phyloP scores from a whole-genome alignment of 2,888 invertebrate genomes.

The Calephelis perditalis region DNA sequence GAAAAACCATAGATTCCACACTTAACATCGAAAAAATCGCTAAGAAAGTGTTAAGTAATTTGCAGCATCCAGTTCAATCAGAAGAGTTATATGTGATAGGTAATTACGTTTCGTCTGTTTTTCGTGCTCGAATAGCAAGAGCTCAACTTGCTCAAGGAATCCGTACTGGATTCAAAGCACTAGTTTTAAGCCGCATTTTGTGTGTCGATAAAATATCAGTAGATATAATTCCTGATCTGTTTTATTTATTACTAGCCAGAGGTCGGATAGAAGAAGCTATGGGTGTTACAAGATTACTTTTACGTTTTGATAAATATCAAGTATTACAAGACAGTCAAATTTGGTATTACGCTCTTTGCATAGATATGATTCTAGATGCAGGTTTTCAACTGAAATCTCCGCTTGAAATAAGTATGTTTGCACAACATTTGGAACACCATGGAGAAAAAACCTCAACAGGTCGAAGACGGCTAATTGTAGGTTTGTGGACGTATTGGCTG shows the following conservation, averaged over 20 bases:
- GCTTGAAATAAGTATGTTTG: slow-evolving; percentile 58
- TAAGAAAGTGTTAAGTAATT: slow-evolving; percentile 40
- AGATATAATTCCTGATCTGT: slow-evolving; percentile 64
- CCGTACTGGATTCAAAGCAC: slow-evolving; percentile 58
- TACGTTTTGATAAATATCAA: slow-evolving; percentile 40
- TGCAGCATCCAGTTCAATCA: slow-evolving; percentile 49
- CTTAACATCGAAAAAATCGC: slow-evolving; percentile 55
- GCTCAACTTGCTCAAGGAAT: slow-evolving; percentile 49
- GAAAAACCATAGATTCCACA: slow-evolving; percentile 52
- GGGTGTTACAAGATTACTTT: slow-evolving; percentile 56
- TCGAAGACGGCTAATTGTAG: slow-evolving; percentile 51
- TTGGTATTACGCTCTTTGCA: slow-evolving; percentile 78
- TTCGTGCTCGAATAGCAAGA: slow-evolving; percentile 55
- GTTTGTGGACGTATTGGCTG: slow-evolving; percentile 67
- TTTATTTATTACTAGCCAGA: slow-evolving; percentile 57
- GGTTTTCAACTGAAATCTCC: slow-evolving; percentile 73
- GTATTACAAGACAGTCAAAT: slow-evolving; percentile 49
- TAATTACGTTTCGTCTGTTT: slow-evolving; percentile 61
- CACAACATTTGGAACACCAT: slow-evolving; percentile 46
- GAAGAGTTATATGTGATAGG: slow-evolving; percentile 66
- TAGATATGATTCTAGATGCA: slow-evolving; percentile 77
- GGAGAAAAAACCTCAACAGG: slow-evolving; percentile 43
- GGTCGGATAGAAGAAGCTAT: slow-evolving; percentile 70
- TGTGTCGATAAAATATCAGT: slow-evolving; percentile 56
- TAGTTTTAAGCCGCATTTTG: slow-evolving; percentile 61